These are phyloP conservation scores for Anguilla obscura DNA, from an alignment of 2,797 vertebrate species.

Conservation along the genomic window DNA sequence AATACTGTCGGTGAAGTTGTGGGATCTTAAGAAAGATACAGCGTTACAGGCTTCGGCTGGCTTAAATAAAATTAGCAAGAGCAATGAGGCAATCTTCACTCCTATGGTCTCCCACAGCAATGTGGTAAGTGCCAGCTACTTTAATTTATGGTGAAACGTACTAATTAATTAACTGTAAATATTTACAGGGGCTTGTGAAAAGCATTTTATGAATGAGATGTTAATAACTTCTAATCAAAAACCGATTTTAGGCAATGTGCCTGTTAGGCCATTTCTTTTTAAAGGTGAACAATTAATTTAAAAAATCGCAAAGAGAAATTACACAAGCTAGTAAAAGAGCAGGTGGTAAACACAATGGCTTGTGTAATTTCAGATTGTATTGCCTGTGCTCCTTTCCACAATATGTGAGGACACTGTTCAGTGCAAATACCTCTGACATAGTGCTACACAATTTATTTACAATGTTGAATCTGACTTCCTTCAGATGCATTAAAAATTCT, in stretches of 20 bases:
- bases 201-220: conserved; percentile 64
- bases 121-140: conserved; percentile 57
- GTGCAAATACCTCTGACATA: neutral
- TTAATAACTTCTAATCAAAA: conserved; percentile 69
- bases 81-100: neutral
- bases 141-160: conserved; percentile 71
- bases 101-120: conserved; percentile 28
- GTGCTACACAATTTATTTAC: neutral
- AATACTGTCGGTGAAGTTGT: neutral
- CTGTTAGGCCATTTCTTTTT: conserved; percentile 60
- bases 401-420: neutral
- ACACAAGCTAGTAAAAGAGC: conserved; percentile 42
- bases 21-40: neutral
- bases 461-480: neutral
- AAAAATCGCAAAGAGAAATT: conserved; percentile 66
- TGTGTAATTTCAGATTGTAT: conserved; percentile 18
- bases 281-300: conserved; percentile 73
- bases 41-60: neutral
- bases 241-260: conserved; percentile 69
- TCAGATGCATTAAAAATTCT: neutral
- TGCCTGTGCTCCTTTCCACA: neutral
- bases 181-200: conserved; percentile 75
- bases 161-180: conserved; percentile 77
- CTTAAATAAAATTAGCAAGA: neutral
- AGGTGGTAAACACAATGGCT: conserved; percentile 40